phyloP scores from a whole-genome alignment of 2,888 invertebrate genomes.

The Tuta absoluta region DNA sequence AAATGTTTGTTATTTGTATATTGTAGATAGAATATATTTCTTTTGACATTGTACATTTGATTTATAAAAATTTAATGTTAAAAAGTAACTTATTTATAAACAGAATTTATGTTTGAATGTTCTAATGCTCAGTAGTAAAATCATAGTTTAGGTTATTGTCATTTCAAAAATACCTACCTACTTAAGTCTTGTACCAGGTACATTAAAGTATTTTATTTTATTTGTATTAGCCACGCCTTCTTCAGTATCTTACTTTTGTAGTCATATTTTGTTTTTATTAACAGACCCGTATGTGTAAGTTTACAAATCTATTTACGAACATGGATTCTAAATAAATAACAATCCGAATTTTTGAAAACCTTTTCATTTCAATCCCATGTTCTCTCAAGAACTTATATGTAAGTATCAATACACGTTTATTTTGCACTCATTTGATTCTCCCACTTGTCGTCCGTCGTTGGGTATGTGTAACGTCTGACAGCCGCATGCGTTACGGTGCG shows the following conservation, averaged over 20 bases:
- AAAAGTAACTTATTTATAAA: constrained; percentile 69
- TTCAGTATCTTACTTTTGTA: constrained; percentile 68
- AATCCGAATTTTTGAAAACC: constrained; percentile 56
- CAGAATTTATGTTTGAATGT: constrained; percentile 56
- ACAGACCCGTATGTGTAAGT: constrained; percentile 73
- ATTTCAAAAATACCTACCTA: constrained; percentile 34
- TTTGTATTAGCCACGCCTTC: constrained; percentile 63
- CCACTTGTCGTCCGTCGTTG: no score
- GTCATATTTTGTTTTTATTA: constrained; percentile 79
- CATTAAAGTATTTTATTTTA: constrained; percentile 50
- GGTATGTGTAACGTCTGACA: no score
- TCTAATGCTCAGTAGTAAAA: constrained; percentile 62
- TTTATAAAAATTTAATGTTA: constrained; percentile 68
- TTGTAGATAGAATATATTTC: constrained; percentile 80
- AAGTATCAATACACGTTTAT: no score
- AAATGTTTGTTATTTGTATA: constrained; percentile 81
- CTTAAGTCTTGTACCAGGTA: constrained; percentile 39
- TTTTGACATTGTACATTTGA: constrained; percentile 72
- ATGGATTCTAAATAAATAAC: constrained; percentile 79
- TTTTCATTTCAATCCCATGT: neutral
- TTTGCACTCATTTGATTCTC: no score
- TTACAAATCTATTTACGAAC: constrained; percentile 77
- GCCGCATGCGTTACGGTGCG: no score
- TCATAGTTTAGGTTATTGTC: constrained; percentile 42
- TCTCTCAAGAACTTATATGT: neutral